Conservation (phyloP, 2,797 vertebrate genomes). For the Alauda arvensis region DNA sequence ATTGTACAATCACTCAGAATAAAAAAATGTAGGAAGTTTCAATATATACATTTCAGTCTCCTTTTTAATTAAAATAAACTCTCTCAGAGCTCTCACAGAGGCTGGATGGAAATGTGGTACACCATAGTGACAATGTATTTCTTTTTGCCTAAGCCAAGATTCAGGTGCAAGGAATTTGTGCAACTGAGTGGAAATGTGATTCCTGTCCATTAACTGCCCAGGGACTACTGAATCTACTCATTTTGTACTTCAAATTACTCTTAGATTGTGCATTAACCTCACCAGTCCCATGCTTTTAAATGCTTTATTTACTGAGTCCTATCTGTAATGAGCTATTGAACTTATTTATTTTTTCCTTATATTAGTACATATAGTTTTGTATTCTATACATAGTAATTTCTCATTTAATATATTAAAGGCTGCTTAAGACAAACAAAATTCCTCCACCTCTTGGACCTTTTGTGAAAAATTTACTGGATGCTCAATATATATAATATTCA, state of each 20-base stretch:
- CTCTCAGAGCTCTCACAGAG: neutral
- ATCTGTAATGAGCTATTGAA: neutral
- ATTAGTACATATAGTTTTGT: neutral
- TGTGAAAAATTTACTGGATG: slow-evolving; percentile 89
- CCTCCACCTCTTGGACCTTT: slow-evolving; percentile 80
- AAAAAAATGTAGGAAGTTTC: neutral
- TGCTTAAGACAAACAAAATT: slow-evolving; percentile 70
- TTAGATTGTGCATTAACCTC: neutral
- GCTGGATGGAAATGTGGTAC: neutral
- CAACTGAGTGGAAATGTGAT: slow-evolving; percentile 17
- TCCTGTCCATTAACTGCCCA: slow-evolving; percentile 13
- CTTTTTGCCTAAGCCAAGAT: slow-evolving; percentile 11
- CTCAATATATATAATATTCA: slow-evolving; percentile 98
- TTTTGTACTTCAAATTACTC: slow-evolving; percentile 15
- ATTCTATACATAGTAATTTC: slow-evolving; percentile 5
- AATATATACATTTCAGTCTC: neutral
- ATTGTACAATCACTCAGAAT: neutral
- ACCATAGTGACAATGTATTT: neutral
- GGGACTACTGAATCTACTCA: neutral
- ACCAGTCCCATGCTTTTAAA: slow-evolving; percentile 29
- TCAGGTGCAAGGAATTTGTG: slow-evolving; percentile 8
- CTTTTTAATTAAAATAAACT: neutral
- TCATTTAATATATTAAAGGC: slow-evolving; percentile 47
- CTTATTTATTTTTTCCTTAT: neutral
- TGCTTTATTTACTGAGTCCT: slow-evolving; percentile 20